phyloP scores from a whole-genome alignment of 1,140 invertebrate genomes.

The Rhagoletis zephyria region DNA sequence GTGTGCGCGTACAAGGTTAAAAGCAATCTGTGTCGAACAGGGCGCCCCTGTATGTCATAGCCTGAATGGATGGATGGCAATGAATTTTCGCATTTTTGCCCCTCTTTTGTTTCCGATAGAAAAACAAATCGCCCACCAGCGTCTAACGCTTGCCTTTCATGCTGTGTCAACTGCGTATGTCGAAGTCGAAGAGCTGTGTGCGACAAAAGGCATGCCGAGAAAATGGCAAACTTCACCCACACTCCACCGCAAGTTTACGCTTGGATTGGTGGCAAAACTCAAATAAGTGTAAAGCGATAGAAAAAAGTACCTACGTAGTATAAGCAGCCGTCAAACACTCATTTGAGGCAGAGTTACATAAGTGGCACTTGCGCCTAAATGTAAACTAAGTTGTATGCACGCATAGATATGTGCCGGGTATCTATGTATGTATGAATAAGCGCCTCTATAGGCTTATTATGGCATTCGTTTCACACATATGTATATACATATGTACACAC shows the following conservation, averaged over 20 bases:
- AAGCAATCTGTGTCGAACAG: constrained; percentile 5
- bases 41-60: neutral
- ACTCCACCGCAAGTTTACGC: too few species aligned
- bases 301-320: neutral
- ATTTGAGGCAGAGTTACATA: constrained; percentile 5
- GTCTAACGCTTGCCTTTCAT: neutral
- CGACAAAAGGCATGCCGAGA: too few species aligned
- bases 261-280: neutral
- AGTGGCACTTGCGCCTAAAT: neutral
- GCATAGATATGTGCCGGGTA: neutral
- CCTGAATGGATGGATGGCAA: neutral
- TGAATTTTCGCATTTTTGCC: neutral
- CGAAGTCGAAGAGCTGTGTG: too few species aligned
- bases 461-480: neutral
- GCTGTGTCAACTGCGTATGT: neutral
- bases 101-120: neutral
- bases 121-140: neutral
- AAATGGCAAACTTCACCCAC: too few species aligned
- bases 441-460: neutral
- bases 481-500: neutral
- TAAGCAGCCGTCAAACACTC: constrained; percentile 6
- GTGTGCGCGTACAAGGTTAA: constrained; percentile 14
- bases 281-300: constrained; percentile 21
- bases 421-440: neutral
- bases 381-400: neutral